A percentile compares a stretch with the other conserved stretches of the same genome.
Conservation (phyloP, 2,888 invertebrate species). For the Lysandra coridon region DNA sequence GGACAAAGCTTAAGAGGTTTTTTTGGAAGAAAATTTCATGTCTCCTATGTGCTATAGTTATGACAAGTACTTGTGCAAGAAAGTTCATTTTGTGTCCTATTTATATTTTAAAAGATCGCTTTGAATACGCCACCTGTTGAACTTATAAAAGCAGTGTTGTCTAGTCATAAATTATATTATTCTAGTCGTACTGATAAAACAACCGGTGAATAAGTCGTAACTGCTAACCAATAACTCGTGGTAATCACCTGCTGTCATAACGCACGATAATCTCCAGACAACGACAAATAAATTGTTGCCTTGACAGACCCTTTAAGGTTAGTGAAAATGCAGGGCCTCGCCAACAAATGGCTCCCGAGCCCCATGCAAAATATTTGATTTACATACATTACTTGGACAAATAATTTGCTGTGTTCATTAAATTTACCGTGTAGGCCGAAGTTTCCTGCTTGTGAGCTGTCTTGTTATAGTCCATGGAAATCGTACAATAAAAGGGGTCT, state of each 20-base stretch:
- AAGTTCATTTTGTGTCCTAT: too few species aligned
- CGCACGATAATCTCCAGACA: conserved; percentile 16
- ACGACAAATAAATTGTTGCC: conserved; percentile 17
- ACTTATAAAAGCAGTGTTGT: background rate
- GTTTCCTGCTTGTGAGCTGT: background rate
- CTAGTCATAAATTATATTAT: conserved; percentile 10
- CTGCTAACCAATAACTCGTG: conserved; percentile 16
- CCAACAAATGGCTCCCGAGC: background rate
- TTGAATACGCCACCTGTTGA: background rate
- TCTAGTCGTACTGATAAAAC: conserved; percentile 4
- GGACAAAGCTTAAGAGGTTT: background rate
- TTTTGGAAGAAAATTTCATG: background rate
- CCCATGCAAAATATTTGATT: conserved; percentile 13
- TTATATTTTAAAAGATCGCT: too few species aligned
- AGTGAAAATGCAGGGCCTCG: conserved; percentile 10
- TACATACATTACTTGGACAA: background rate
- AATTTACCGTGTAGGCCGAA: background rate
- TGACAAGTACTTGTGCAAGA: too few species aligned
- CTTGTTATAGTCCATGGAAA: background rate
- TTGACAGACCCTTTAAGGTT: conserved; percentile 23
- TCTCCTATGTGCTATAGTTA: background rate
- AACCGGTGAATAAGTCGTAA: conserved; percentile 16
- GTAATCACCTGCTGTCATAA: conserved; percentile 21
- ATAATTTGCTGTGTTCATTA: conserved; percentile 5
- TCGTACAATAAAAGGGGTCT: too few species aligned